These are phyloP conservation scores for Eudasyphora cyanicolor DNA, from an alignment of 2,888 invertebrate species.

Conservation along the genomic window DNA sequence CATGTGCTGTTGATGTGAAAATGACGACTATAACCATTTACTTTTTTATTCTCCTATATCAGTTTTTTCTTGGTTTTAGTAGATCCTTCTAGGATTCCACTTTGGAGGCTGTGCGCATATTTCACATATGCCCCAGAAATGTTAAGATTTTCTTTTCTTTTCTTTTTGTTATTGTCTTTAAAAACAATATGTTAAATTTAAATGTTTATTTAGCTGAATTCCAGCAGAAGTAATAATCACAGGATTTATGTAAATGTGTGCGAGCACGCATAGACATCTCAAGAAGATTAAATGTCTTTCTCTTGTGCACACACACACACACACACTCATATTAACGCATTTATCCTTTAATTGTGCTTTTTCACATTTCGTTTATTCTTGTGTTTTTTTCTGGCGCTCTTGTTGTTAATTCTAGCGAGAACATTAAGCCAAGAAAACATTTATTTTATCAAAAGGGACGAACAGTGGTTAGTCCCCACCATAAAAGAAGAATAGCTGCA, in stretches of 20 bases:
- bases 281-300: conserved; percentile 39
- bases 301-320: too few relatives aligned
- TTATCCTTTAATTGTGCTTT: background rate
- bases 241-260: conserved; percentile 39
- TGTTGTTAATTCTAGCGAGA: background rate
- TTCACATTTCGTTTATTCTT: background rate
- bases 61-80: background rate
- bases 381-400: background rate
- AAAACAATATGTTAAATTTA: conserved; percentile 35
- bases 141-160: background rate
- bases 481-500: too few relatives aligned
- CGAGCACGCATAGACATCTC: conserved; percentile 10
- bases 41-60: conserved; percentile 13
- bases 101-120: background rate
- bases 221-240: background rate
- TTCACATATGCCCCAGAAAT: background rate
- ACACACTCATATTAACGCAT: background rate
- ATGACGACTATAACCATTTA: conserved; percentile 46
- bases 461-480: background rate
- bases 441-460: background rate
- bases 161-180: background rate
- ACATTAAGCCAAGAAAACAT: background rate
- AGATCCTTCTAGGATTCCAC: background rate
- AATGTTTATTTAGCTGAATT: conserved; percentile 6
- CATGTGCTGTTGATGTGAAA: conserved; percentile 44